These are phyloP conservation scores for Calliphora vomitoria DNA, from an alignment of 2,888 invertebrate genomes.

Conservation along the genomic window DNA sequence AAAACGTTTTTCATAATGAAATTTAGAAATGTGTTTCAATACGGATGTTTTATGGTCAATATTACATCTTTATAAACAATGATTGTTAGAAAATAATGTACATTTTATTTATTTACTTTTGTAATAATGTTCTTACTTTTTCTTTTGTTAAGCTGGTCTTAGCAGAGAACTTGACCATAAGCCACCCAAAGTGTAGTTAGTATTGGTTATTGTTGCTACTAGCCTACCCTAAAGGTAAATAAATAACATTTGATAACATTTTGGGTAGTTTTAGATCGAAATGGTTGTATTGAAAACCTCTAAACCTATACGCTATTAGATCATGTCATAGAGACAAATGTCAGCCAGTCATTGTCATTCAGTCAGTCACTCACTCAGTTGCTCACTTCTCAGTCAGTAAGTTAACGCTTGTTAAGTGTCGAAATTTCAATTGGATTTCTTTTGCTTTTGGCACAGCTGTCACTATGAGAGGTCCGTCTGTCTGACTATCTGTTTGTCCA, in stretches of 20 bases:
- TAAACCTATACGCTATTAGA: background rate
- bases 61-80: constrained; percentile 58
- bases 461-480: constrained; percentile 30
- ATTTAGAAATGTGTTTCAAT: too few relatives aligned
- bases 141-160: background rate
- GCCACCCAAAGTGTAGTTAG: constrained; percentile 16
- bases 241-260: constrained; percentile 44
- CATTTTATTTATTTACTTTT: constrained; percentile 27
- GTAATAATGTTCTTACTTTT: constrained; percentile 11
- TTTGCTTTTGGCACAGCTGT: constrained; percentile 71
- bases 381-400: constrained; percentile 55
- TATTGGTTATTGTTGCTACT: constrained; percentile 45
- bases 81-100: constrained; percentile 25
- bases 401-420: constrained; percentile 74
- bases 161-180: background rate
- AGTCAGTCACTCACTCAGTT: constrained; percentile 28
- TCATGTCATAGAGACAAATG: constrained; percentile 50
- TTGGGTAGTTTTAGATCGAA: constrained; percentile 9
- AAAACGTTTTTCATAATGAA: background rate
- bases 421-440: constrained; percentile 70
- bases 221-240: constrained; percentile 42
- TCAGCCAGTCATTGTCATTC: constrained; percentile 56
- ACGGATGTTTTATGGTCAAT: constrained; percentile 16
- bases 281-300: background rate
- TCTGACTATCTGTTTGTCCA: constrained; percentile 3